Base-by-base conservation (phyloP, 2,113 vertebrate genomes). In the Tragelaphus scriptus region DNA sequence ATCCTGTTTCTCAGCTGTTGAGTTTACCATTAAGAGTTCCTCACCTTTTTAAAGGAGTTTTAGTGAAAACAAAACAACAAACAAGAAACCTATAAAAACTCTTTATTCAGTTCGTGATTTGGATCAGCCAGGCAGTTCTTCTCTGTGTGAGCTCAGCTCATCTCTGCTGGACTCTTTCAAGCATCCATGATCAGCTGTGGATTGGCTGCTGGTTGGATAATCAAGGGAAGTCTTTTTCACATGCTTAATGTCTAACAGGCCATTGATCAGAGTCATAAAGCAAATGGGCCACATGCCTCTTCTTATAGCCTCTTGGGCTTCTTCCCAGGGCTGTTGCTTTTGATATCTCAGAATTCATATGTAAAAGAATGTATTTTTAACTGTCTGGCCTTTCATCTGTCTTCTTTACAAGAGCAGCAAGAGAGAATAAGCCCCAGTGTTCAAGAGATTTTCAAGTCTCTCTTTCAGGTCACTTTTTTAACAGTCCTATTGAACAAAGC, bases 1-100 rank as follows among this genome's bases (percentile, higher is more conserved):
- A 94, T 88, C 85, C 84, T 91, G 85, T 97, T 97, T 94, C 93
- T 91, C 90, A 93, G 81, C 36, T 96, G 40, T 30, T 63, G 49
- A n/a, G 51, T 95, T 92, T 61, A 49, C 85, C 32, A 25, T 23
- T 44, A 81, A 28, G 85, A 89, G 68, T 56, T 88, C 68, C 75
- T 85, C 21, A 16, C 26, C 88, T 95, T 71, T 13, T 92, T 84
- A 94, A 95, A 96, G 23, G 14, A 77, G 89, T 59, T 40, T 16
- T 82, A 86, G 85, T 51, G 68, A 93, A 87, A 51, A 28, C 25
- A 79, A 81, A 51, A 19, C 47, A 81, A 51, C 47, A 51, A 81
- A 81, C 1, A 81, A 32, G 17, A 81, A 81, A 81, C 47, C 17
- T 51, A 12, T 81, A 51, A 81, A 28, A 71, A 19, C 32, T 14